phyloP scores from a whole-genome alignment of 2,888 invertebrate genomes.

The Bhutanitis thaidina region DNA sequence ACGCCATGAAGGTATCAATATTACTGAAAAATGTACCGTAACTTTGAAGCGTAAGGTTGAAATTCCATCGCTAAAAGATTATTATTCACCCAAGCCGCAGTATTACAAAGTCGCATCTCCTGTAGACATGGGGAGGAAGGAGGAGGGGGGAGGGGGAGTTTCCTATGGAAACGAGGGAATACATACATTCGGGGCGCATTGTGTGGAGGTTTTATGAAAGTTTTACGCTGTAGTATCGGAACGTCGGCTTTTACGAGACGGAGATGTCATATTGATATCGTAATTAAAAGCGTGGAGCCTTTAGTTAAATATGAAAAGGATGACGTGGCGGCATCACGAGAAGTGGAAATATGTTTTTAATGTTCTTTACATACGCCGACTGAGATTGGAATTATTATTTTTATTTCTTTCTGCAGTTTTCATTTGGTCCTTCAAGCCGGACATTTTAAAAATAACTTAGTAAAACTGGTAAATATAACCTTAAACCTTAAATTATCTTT shows the following conservation, averaged over 20 bases:
- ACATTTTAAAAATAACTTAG: too few relatives aligned
- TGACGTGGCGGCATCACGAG: neutral
- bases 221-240: neutral
- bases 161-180: slow-evolving; percentile 10
- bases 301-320: neutral
- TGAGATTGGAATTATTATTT: too few relatives aligned
- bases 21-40: too few relatives aligned
- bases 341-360: neutral
- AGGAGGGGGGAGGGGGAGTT: slow-evolving; percentile 4
- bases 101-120: neutral
- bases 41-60: too few relatives aligned
- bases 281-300: neutral
- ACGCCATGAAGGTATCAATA: too few relatives aligned
- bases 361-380: neutral
- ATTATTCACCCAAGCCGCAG: too few relatives aligned
- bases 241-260: neutral
- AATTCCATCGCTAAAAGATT: too few relatives aligned
- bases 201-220: neutral
- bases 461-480: too few relatives aligned
- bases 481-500: too few relatives aligned
- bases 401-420: too few relatives aligned
- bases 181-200: neutral
- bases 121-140: neutral
- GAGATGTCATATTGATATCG: neutral
- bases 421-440: too few relatives aligned